Percentiles rank a stretch among this genome's conserved stretches.
phyloP scores from a whole-genome alignment of 2,113 vertebrate genomes.

The Setophaga coronata region DNA sequence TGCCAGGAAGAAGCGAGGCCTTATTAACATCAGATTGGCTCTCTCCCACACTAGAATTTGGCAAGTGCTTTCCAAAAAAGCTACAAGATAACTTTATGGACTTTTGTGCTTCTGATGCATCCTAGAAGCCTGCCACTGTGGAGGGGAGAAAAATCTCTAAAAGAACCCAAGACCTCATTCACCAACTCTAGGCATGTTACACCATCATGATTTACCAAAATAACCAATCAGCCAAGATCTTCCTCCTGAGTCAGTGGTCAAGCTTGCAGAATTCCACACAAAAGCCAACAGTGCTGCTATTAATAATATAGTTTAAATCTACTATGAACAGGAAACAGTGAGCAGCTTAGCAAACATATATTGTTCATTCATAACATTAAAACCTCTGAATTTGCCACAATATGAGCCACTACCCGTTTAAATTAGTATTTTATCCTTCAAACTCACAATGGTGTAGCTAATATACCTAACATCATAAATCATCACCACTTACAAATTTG shows the following conservation, averaged over 20 bases:
- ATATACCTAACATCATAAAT: background rate
- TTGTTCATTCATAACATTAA: background rate
- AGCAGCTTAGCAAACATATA: background rate
- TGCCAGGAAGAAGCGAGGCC: constrained; percentile 60
- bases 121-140: background rate
- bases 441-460: background rate
- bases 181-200: background rate
- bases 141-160: background rate
- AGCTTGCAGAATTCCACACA: background rate
- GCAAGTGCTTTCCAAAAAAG: constrained; percentile 61
- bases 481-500: background rate
- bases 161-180: background rate
- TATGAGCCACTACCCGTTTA: background rate
- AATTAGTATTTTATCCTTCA: background rate
- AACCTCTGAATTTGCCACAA: background rate
- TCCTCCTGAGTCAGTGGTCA: background rate
- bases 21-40: constrained; percentile 65
- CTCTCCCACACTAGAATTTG: constrained; percentile 33
- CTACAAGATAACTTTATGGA: constrained; percentile 46
- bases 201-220: background rate
- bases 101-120: background rate
- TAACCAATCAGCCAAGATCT: background rate
- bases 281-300: background rate
- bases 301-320: background rate
- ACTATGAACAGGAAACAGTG: background rate